Percentiles rank a stretch among this genome's conserved stretches.
Conservation (phyloP, 2,797 vertebrate genomes). For the Coregonus ussuriensis region DNA sequence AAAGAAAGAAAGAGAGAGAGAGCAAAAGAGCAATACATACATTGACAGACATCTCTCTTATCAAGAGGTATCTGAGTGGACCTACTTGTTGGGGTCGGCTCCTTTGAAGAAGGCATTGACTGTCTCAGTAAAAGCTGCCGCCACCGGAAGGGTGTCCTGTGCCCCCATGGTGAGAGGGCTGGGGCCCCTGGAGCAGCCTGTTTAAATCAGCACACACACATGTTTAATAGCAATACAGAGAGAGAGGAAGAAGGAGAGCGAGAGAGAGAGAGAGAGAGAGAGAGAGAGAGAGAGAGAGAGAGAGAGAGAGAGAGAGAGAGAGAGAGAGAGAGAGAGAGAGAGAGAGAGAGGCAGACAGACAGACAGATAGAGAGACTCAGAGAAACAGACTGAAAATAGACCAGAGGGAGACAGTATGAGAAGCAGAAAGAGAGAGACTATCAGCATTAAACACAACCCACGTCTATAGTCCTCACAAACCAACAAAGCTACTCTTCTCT, state of each 20-base stretch:
- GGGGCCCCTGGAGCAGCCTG: constrained; percentile 95
- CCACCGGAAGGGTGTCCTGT: constrained; percentile 96
- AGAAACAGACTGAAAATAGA: background rate
- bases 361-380: background rate
- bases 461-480: constrained; percentile 1
- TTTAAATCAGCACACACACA: constrained; percentile 36
- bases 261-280: too few species aligned
- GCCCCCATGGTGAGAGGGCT: constrained; percentile 98
- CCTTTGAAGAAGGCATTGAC: constrained; percentile 98
- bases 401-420: constrained; percentile 10
- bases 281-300: background rate
- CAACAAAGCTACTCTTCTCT: too few species aligned
- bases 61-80: constrained; percentile 14
- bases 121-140: constrained; percentile 96
- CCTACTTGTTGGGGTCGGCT: constrained; percentile 95
- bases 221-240: background rate
- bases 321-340: too few species aligned
- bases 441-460: constrained; percentile 11
- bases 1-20: too few species aligned
- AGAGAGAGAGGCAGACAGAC: background rate
- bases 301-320: too few species aligned
- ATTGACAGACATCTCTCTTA: too few species aligned
- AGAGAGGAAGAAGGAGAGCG: too few species aligned
- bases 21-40: too few species aligned
- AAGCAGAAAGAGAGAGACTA: constrained; percentile 14